phyloP scores from a whole-genome alignment of 1,140 invertebrate genomes.

The Anastrepha ludens region DNA sequence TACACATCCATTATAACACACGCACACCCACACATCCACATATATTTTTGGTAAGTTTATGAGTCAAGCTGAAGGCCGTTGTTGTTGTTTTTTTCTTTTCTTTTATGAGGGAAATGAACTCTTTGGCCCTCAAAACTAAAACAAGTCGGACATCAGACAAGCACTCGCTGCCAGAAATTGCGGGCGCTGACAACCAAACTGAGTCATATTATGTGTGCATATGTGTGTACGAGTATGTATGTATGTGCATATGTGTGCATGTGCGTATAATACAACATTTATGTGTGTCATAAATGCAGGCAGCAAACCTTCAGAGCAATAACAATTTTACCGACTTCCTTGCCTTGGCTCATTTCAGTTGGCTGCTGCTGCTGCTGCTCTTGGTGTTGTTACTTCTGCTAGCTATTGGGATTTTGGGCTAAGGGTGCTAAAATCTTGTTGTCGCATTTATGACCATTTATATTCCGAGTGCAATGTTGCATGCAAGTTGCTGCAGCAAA shows the following conservation, averaged over 20 bases:
- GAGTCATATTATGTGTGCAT: neutral
- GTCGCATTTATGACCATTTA: conserved; percentile 28
- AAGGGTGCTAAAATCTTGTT: conserved; percentile 18
- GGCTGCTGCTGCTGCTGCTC: neutral
- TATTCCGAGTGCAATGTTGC: conserved; percentile 34
- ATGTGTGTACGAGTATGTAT: neutral
- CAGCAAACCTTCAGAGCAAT: neutral
- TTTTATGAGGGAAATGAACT: neutral
- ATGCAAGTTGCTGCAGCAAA: conserved; percentile 14
- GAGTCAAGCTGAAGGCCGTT: neutral
- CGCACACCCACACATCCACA: neutral
- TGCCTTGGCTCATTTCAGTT: neutral
- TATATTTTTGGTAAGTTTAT: neutral
- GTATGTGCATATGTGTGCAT: neutral
- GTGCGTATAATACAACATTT: neutral
- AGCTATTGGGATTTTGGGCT: neutral
- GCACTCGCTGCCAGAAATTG: neutral
- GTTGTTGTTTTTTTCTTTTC: neutral
- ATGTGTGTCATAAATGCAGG: neutral
- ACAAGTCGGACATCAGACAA: neutral
- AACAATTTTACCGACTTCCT: conserved; percentile 26
- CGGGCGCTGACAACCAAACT: neutral
- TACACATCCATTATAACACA: neutral
- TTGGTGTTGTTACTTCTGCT: neutral
- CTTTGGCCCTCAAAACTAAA: neutral